A percentile compares a stretch with the other conserved stretches of the same genome.
These are phyloP conservation scores for Gymnobelideus leadbeateri DNA, from an alignment of 2,113 vertebrate species.

Conservation along the genomic window DNA sequence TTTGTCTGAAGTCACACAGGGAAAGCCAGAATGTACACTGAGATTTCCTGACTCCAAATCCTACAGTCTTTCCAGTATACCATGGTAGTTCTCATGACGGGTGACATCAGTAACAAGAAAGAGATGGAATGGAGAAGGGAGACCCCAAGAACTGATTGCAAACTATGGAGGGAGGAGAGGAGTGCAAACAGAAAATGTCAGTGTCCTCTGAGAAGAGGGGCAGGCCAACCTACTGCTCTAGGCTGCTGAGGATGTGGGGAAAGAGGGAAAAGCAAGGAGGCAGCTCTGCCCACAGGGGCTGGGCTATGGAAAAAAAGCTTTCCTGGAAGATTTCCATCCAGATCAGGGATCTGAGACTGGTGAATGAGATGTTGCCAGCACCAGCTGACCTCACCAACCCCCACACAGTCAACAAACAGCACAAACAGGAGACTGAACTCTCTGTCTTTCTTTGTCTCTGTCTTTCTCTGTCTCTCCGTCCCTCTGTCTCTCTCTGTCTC, in stretches of 20 bases:
- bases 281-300: not conserved
- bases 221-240: not conserved
- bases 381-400: constrained; percentile 33
- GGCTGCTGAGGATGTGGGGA: not conserved
- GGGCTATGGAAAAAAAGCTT: not conserved
- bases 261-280: not conserved
- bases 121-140: not conserved
- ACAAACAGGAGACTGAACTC: not conserved
- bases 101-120: not conserved
- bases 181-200: not conserved
- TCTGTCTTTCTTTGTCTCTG: not conserved
- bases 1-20: not conserved
- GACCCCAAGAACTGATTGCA: not conserved
- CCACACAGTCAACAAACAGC: constrained; percentile 51
- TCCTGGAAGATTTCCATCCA: constrained; percentile 28
- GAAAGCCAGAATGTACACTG: not conserved
- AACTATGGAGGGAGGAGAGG: not conserved
- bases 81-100: not conserved
- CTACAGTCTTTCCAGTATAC: not conserved
- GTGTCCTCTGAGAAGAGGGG: not conserved
- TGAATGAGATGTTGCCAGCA: constrained; percentile 38
- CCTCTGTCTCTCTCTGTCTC: no score
- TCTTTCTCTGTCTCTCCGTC: no score
- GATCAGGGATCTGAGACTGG: constrained; percentile 7
- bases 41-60: not conserved